A percentile compares a stretch with the other conserved stretches of the same genome.
Evolutionary conservation across 1,140 invertebrate species (phyloP).

Genomic region (Stenopsyche tienmushanensis): DNA sequence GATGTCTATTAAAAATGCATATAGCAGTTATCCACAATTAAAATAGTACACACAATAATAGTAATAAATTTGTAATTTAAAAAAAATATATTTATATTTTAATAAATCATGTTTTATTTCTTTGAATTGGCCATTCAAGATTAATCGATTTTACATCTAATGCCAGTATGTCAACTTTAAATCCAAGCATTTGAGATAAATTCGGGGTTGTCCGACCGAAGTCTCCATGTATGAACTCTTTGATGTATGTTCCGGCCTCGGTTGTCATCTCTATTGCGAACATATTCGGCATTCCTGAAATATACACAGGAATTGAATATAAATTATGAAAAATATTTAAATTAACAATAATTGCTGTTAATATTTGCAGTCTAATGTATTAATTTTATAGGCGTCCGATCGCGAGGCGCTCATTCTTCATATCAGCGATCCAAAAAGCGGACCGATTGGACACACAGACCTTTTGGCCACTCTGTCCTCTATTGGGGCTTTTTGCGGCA

Average conservation of each 20-base stretch:
- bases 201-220: constrained; percentile 83
- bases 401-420: too few species aligned
- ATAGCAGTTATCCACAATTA: too few species aligned
- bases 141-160: constrained; percentile 70
- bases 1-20: too few species aligned
- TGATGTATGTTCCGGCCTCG: constrained; percentile 94
- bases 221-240: constrained; percentile 96
- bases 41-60: neutral
- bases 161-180: constrained; percentile 74
- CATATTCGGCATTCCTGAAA: constrained; percentile 53
- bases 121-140: constrained; percentile 61
- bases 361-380: too few species aligned
- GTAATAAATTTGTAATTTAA: neutral
- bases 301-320: constrained; percentile 37
- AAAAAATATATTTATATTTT: neutral
- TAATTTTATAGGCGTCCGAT: too few species aligned
- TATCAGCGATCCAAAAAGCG: too few species aligned
- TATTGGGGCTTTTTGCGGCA: too few species aligned
- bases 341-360: neutral
- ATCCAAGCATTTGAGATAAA: constrained; percentile 59
- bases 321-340: neutral
- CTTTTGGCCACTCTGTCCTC: too few species aligned
- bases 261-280: constrained; percentile 74
- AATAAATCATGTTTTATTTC: neutral
- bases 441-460: too few species aligned